Evolutionary conservation across 2,113 vertebrate genomes (phyloP).

Genomic region (Chaetodon trifascialis): DNA sequence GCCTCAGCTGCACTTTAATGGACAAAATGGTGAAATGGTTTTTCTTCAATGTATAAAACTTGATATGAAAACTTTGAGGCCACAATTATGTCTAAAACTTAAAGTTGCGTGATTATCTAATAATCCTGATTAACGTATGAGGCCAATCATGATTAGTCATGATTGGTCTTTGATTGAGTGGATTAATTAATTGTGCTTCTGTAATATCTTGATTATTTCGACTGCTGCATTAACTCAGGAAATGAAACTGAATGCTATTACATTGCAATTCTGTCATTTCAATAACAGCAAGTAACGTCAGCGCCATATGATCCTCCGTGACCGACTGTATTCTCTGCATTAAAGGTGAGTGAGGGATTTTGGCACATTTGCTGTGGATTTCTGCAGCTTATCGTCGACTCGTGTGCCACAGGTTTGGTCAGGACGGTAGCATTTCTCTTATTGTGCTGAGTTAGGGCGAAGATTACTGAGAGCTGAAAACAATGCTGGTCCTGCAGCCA

Average conservation of each 20-base stretch:
- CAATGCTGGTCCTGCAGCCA: conserved; percentile 62
- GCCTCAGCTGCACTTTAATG: conserved; percentile 29
- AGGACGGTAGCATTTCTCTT: conserved; percentile 45
- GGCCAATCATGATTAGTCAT: conserved; percentile 1
- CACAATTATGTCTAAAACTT: conserved; percentile 9
- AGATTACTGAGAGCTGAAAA: conserved; percentile 52
- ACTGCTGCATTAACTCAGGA: not conserved
- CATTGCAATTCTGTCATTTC: not conserved
- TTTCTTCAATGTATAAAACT: not conserved
- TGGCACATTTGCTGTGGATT: not conserved
- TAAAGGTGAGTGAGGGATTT: not conserved
- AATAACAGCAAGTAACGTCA: not conserved
- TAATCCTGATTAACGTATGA: not conserved
- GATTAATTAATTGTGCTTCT: conserved; percentile 24
- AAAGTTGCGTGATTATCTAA: not conserved
- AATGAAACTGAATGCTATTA: not conserved
- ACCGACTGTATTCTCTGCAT: not conserved
- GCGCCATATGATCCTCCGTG: not conserved
- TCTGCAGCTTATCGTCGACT: not conserved
- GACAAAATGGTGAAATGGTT: not conserved
- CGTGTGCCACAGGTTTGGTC: conserved; percentile 3
- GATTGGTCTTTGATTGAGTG: conserved; percentile 13
- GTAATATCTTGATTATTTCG: not conserved
- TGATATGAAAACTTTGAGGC: not conserved
- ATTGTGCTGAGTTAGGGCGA: conserved; percentile 45